Base-by-base conservation (phyloP, 2,113 vertebrate species). In the Rhineura floridana region DNA sequence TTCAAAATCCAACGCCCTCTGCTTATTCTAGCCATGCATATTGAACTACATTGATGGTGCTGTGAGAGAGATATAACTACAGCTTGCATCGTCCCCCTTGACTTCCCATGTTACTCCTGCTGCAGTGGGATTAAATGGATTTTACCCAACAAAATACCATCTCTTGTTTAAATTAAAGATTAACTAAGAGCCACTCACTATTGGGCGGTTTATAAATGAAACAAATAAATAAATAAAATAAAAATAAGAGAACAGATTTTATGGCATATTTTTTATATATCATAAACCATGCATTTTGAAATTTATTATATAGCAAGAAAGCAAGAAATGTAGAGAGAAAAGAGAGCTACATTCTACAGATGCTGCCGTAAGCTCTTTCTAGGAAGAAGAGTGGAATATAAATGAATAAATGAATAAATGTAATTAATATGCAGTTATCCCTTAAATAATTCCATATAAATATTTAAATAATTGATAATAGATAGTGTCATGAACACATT, bases 201-300 rank as follows among this genome's bases (percentile, higher is more conserved):
- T n/a, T n/a, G n/a, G n/a, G n/a, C n/a, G n/a, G n/a, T n/a, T n/a
- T n/a, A n/a, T n/a, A n/a, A n/a, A n/a, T n/a, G n/a, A n/a, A n/a
- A 59, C 17, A 59, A 8, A 59, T 59, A 59, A 8, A 59, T 59
- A 59, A 8, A 59, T 59, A 59, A 8, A 11, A 59, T 17, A 59
- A 11, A 59, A 8, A 59, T 59, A 59, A 8, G 17, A 11, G 17
- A 8, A 59, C 17, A 59, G 9, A 59, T 69, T 33, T 11, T 11
- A 69, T 69, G 67, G 28, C 67, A 69, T 69, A 33, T 65, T 86
- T 11, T 70, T 77, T 9, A 39, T 85, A 50, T 83, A 90, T 86
- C 28, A 84, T 88, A 88, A 85, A 91, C 79, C 65, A 79, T n/a
- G 86, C 4, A 69, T 4, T 62, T 62, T 83, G 25, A 78, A 84